Percentiles rank a stretch among this genome's conserved stretches.
phyloP scores from a whole-genome alignment of 2,888 invertebrate species.

The Tineola bisselliella region DNA sequence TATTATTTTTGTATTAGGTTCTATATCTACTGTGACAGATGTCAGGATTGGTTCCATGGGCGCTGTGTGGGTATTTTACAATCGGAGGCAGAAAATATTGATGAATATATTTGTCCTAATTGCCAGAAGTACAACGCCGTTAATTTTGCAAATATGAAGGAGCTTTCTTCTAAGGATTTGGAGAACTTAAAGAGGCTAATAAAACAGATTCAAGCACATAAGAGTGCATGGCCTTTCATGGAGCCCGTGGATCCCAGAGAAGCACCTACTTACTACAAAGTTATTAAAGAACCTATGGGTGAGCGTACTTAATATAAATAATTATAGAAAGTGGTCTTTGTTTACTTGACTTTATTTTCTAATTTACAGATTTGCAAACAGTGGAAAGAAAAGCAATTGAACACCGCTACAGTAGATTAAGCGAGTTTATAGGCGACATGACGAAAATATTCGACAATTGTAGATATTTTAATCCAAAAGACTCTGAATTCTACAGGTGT shows the following conservation, averaged over 20 bases:
- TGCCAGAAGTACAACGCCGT: slow-evolving; percentile 91
- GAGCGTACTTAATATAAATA: slow-evolving; percentile 36
- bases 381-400: slow-evolving; percentile 88
- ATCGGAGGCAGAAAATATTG: slow-evolving; percentile 93
- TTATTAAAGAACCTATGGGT: slow-evolving; percentile 97
- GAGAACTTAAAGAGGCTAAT: slow-evolving; percentile 85
- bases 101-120: slow-evolving; percentile 95
- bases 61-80: slow-evolving; percentile 95
- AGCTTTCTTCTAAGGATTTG: slow-evolving; percentile 80
- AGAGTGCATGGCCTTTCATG: slow-evolving; percentile 98
- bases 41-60: slow-evolving; percentile 99
- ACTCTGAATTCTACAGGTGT: slow-evolving; percentile 95
- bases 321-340: neutral
- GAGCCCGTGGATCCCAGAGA: slow-evolving; percentile 96
- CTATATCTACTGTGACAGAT: slow-evolving; percentile 98
- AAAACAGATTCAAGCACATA: slow-evolving; percentile 91
- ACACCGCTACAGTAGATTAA: slow-evolving; percentile 83
- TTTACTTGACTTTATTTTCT: slow-evolving; percentile 15
- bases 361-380: slow-evolving; percentile 86
- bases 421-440: slow-evolving; percentile 97
- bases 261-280: slow-evolving; percentile 96
- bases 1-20: slow-evolving; percentile 71
- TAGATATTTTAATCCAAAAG: slow-evolving; percentile 95
- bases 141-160: slow-evolving; percentile 91
- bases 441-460: slow-evolving; percentile 99